These are phyloP conservation scores for Sinohyriopsis cumingii DNA, from an alignment of 2,888 invertebrate species.

Conservation along the genomic window DNA sequence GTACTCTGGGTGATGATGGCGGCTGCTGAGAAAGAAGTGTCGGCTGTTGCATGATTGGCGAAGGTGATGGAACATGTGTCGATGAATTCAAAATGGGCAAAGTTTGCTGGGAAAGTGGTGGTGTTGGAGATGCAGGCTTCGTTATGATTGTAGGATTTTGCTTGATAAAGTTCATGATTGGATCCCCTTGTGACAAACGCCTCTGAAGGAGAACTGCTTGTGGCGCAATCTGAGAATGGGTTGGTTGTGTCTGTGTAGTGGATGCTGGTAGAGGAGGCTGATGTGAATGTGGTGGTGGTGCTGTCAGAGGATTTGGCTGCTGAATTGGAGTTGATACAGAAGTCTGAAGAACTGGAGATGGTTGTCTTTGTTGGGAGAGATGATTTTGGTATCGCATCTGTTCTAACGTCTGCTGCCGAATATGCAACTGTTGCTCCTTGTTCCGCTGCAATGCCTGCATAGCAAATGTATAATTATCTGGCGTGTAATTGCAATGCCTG, in stretches of 20 bases:
- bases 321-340: slow-evolving; percentile 6
- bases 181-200: slow-evolving; percentile 43
- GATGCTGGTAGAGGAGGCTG: slow-evolving; percentile 11
- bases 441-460: slow-evolving; percentile 60
- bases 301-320: slow-evolving; percentile 7
- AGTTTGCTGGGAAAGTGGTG: slow-evolving; percentile 45
- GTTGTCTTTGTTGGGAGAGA: slow-evolving; percentile 7
- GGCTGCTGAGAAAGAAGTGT: slow-evolving; percentile 47
- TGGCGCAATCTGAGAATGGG: background rate
- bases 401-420: slow-evolving; percentile 56
- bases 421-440: slow-evolving; percentile 62
- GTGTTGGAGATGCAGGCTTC: slow-evolving; percentile 65
- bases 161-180: slow-evolving; percentile 64
- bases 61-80: slow-evolving; percentile 47
- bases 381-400: slow-evolving; percentile 43
- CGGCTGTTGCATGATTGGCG: slow-evolving; percentile 47
- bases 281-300: slow-evolving; percentile 7
- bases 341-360: background rate
- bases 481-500: slow-evolving; percentile 45
- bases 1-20: slow-evolving; percentile 58
- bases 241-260: slow-evolving; percentile 1
- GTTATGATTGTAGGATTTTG: slow-evolving; percentile 67
- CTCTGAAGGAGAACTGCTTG: slow-evolving; percentile 10
- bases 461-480: background rate
- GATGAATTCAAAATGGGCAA: slow-evolving; percentile 36